Evolutionary conservation across 92 coral and sea anemone species (phyloP), one percentile per base, ranked within the genome.

Genomic region (Paramuricea clavata): DNA sequence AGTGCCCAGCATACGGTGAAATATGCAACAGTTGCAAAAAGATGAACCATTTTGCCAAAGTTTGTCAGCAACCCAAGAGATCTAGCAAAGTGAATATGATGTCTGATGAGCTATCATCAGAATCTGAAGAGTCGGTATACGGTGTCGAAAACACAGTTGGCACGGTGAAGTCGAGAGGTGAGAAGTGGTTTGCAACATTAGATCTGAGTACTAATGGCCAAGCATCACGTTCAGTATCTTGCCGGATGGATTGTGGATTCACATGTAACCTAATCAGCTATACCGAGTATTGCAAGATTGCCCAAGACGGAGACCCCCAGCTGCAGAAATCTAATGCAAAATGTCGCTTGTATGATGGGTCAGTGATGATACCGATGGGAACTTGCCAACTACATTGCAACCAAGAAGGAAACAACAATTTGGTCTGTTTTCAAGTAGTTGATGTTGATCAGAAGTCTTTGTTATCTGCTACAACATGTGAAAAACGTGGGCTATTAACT

Each of bases 361-460:
- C 85, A 60, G 75, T 31, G 52, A 61, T 81, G 74, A 54, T 81
- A 47, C 60, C 52, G 32, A 57, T 59, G 85, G 74, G 54, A n/a
- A 34, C 22, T 21, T 80, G 85, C 56, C 69, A 69, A 13, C 88
- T 19, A 33, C 62, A 39, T 31, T 82, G 88, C 67, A 68, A 67
- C 70, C 84, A n/a, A 69, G 64, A 6, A 83, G 88, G 16, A 69
- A 88, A 69, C 61, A 34, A 43, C 65, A n/a, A n/a, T n/a, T n/a
- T n/a, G n/a, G 83, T 88, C 16, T 68, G 72, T 17, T 88, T 88
- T 75, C 88, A 88, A 88, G 84, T 82, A n/a, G 88, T 88, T 12
- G 81, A 64, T 11, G 69, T 49, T 60, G 22, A 61, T 16, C 74
- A 88, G 61, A 88, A 74, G 76, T 77, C 87, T 82, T 22, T 49